Evolutionary conservation across 2,888 invertebrate species (phyloP).

Genomic region (Acrobasis suavella): DNA sequence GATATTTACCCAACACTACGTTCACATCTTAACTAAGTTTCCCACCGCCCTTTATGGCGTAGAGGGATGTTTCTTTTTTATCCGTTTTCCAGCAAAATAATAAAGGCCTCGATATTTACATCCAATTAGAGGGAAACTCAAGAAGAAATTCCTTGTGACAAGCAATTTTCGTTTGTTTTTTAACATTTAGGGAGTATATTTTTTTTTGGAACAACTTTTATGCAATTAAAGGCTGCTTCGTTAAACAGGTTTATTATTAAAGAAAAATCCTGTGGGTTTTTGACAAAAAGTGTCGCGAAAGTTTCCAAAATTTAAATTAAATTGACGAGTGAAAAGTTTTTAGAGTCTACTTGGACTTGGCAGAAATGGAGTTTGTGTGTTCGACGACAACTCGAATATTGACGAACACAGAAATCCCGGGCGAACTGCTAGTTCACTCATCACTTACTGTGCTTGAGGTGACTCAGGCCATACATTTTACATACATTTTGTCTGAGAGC

Average conservation of each 20-base stretch:
- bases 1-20: constrained; percentile 7
- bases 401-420: too few species aligned
- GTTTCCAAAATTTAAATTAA: too few species aligned
- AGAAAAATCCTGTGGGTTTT: neutral
- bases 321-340: too few species aligned
- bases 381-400: too few species aligned
- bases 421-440: too few species aligned
- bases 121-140: constrained; percentile 12
- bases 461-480: too few species aligned
- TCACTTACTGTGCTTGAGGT: too few species aligned
- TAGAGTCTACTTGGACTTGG: too few species aligned
- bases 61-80: constrained; percentile 13
- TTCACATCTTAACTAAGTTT: constrained; percentile 7
- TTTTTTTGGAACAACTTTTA: neutral
- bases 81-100: constrained; percentile 11
- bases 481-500: too few species aligned
- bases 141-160: constrained; percentile 3
- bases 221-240: neutral
- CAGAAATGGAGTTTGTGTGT: too few species aligned
- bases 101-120: constrained; percentile 8
- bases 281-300: too few species aligned
- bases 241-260: neutral
- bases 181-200: constrained; percentile 37
- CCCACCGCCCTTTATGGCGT: constrained; percentile 11
- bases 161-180: constrained; percentile 32